These are phyloP conservation scores for Hydrochoerus hydrochaeris DNA, from an alignment of 2,113 vertebrate species.

Conservation along the genomic window DNA sequence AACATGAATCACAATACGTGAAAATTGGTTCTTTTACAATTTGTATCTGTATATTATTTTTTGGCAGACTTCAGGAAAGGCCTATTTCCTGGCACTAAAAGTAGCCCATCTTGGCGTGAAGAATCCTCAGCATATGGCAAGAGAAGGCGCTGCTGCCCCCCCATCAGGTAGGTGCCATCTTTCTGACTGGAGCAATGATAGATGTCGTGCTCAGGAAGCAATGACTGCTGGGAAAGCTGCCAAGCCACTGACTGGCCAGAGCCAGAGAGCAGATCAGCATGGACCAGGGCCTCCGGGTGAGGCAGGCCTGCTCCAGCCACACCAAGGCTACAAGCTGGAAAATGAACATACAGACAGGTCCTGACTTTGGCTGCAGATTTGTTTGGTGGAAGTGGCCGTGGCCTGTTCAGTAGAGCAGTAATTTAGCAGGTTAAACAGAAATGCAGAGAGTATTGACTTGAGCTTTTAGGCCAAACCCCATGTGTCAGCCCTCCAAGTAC, in stretches of 20 bases:
- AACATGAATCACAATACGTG: slow-evolving; percentile 77
- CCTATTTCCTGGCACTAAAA: slow-evolving; percentile 88
- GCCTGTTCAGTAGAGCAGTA: not conserved
- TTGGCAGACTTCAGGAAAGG: slow-evolving; percentile 86
- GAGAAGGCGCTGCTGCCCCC: slow-evolving; percentile 93
- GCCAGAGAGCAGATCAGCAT: slow-evolving; percentile 86
- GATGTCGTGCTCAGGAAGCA: slow-evolving; percentile 90
- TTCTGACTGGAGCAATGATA: slow-evolving; percentile 88
- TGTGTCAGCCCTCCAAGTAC: not conserved
- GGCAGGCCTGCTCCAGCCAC: slow-evolving; percentile 76
- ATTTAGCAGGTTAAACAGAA: not conserved
- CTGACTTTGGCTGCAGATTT: slow-evolving; percentile 59
- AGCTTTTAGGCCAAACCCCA: not conserved
- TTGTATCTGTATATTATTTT: slow-evolving; percentile 80
- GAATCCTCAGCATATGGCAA: slow-evolving; percentile 97
- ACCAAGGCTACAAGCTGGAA: slow-evolving; percentile 65
- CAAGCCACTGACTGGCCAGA: slow-evolving; percentile 88
- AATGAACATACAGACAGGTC: not conserved
- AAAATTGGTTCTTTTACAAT: slow-evolving; percentile 73
- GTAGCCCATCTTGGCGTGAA: slow-evolving; percentile 92
- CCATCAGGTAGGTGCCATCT: slow-evolving; percentile 97
- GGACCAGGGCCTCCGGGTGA: slow-evolving; percentile 86
- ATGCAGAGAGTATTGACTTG: not conserved
- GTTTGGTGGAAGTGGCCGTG: not conserved
- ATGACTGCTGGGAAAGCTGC: slow-evolving; percentile 89